Base-by-base conservation (phyloP, 2,888 invertebrate genomes). In the Myopa tessellatipennis region DNA sequence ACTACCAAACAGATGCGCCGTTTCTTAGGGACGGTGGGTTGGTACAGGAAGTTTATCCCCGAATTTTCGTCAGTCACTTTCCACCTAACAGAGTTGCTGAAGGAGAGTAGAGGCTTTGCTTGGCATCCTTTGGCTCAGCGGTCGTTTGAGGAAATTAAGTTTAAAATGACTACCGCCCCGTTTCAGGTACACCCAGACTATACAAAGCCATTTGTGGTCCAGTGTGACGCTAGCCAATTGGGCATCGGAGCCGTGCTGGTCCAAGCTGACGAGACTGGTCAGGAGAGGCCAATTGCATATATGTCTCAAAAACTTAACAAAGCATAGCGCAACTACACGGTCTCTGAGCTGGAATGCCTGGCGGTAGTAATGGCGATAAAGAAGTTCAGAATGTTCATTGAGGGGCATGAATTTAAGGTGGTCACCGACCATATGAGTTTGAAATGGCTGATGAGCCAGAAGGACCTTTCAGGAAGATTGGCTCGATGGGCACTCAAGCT, bases 251-350 rank as follows among this genome's bases (percentile, higher is more conserved):
- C 26, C 26, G 26, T 26, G 26, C 26, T 26, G 26, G 26, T 2
- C 26, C 26, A 26, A 26, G 26, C 26, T 26, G 26, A 26, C 67
- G 73, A 77, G 14, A 26, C 74, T 4, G 78, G 77, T 1, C 36
- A 61, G 6, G 79, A 80, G 38, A 38, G 74, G 26, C 75, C 71
- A 1, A 80, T 80, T 34, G 77, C 80, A 2, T 80, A 73, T 38
- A 74, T 78, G 77, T 80, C 80, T 0, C 60, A 77, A 38, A 81
- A 81, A 50, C 45, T 81, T 4, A 78, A 79, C 4, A 74, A 71
- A 6, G 77, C 79, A 4, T 79, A 80, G 40, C 40, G 58, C 4
- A 71, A 71, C 26, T 71, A 72, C 34, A 50, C 61, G 18, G 72
- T 72, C 3, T 60, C 72, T 18, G 60, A 72, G 26, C 14, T 72